Evolutionary conservation across 2,797 vertebrate species (phyloP), one percentile per base, ranked within the genome.

Genomic region (Darevskia nairensis): DNA sequence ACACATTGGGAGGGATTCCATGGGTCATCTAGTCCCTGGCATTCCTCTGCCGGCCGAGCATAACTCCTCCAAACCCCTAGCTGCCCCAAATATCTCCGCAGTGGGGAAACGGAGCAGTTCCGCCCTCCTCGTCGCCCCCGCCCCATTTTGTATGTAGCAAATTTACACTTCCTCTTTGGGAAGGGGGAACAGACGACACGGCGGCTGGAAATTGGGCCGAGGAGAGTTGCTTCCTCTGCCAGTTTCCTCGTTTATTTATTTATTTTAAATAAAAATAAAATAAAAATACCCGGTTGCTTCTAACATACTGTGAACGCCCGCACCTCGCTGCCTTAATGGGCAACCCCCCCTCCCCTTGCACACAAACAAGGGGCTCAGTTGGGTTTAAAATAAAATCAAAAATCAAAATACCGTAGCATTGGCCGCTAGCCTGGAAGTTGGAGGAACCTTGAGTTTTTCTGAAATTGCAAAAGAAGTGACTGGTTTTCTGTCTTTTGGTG

Each of bases 291-390:
- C 75, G n/a, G 27, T 79, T 84, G 61, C 64, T 69, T 21, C 21
- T 69, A 79, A 27, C 76, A 85, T 81, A 89, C 88, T 89, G 88
- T 89, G 88, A 89, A 89, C 68, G 17, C 39, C 32, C 10, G 50
- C 11, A 55, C 50, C 50, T 55, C 13, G 50, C 11, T 55, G 50
- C 11, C 50, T 55, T 55, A 55, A 55, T 55, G 50, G 50, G 50
- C 50, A 15, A 32, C 17, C 41, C 25, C 35, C 35, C n/a, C 23
- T 15, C 41, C 44, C 50, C 82, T 61, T 19, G 17, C 59, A 19
- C 59, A 23, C 59, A 25, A 29, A 27, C 4, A 59, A 50, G 25
- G 23, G 59, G 35, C 61, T 41, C 75, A 59, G 21, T 29, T 39
- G 25, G 68, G 61, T 66, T 66, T 50, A 21, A 39, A 13, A 27